Evolutionary conservation across 2,888 invertebrate species (phyloP), one percentile per base, ranked within the genome.

Genomic region (Teleiodes luculella): DNA sequence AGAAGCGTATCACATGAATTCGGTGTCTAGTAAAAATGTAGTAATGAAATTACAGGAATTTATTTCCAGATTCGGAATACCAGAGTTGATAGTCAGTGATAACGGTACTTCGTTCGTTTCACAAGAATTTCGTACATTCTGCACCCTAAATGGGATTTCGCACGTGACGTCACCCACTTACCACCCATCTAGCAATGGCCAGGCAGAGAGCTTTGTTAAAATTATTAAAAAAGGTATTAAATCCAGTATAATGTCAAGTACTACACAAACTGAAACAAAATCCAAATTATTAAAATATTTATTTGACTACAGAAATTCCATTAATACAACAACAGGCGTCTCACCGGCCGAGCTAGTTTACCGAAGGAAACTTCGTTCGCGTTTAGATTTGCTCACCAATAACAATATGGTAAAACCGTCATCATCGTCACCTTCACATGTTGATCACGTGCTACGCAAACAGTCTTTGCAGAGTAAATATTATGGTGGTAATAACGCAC

Each of bases 181-280:
- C 33, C 60, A 65, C 43, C 64, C 66, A 13, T 49, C 64, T 2
- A 67, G 64, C 35, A 64, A 65, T 20, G 63, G 65, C 1, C 67
- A 67, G 31, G 65, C 65, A 0, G 65, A 66, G 35, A 58, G 60
- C 16, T 63, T 54, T 28, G 65, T 67, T 0, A 69, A 69, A 50
- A 56, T 67, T 6, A 56, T 66, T 1, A 67, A 69, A 58, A 66
- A 59, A 33, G 66, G 66, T 3, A 57, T 65, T 41, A 66, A 63
- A 53, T 54, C 59, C 1, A 35, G 46, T 31, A 14, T 41, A 7
- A 7, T 41, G 16, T 3, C 41, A 7, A 11, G 41, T 16, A 11
- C 3, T 7, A 41, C 3, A 4, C 4, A 7, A 41, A 41, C 10
- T 4, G 6, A 18, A 7, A 16, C 6, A 2, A 14, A 18, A 18